Base-by-base conservation (phyloP, 2,113 vertebrate genomes). In the Lynx canadensis region DNA sequence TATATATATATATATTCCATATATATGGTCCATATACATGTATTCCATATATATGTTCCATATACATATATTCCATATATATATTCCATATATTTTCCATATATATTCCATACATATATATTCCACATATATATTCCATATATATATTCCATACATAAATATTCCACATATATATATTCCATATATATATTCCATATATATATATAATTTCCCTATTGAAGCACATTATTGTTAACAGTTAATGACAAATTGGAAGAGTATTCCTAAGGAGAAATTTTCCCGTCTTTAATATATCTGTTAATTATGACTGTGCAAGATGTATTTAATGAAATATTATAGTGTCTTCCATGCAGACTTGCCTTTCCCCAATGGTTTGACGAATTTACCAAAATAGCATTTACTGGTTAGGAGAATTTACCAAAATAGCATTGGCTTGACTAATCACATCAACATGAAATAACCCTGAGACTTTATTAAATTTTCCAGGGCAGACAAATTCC, bases 371-470 rank as follows among this genome's bases (percentile, higher is more conserved):
- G 8, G 21, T 57, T 65, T 69, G 29, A 31, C 81, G 23, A 82
- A 68, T 86, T 92, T 92, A 73, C 31, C 31, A 92, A 95, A 80
- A 66, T 29, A 90, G n/a, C 8, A 63, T 60, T 88, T 79, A 79
- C 29, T 79, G n/a, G 27, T 86, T 95, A 71, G 38, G 52, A 73
- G 33, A 88, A 89, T 76, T 92, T 76, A 89, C 18, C 36, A 93
- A 93, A 95, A 87, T 27, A 93, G 45, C 38, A 84, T 74, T 88
- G 76, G 52, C 48, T 80, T 93, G 69, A 84, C 27, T 91, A 29
- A 93, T 97, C 93, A 89, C 6, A 80, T 84, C 76, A 93, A n/a
- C 33, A 52, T 73, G 69, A 68, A 91, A 60, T 45, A 95, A 80
- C 33, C 63, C 90, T 66, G 45, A 97, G 45, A 9, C 29, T 89